Evolutionary conservation across 2,888 invertebrate genomes (phyloP).

Genomic region (Scelioninae gen. 2): DNA sequence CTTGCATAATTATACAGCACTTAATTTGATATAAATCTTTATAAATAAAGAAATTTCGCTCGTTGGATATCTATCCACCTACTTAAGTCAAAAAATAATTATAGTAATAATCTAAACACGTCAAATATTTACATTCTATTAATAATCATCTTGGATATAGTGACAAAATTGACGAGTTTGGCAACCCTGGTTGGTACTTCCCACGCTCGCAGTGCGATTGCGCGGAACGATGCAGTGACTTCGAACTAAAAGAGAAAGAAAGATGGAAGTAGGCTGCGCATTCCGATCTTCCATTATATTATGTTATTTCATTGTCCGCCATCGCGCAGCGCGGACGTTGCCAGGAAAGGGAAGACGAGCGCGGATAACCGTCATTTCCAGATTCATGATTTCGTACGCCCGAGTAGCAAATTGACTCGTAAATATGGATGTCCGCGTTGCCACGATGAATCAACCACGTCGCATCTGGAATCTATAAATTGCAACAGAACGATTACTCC

Average conservation of each 20-base stretch:
- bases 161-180: conserved; percentile 26
- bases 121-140: too few species aligned
- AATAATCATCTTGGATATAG: too few species aligned
- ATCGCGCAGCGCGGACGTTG: conserved; percentile 23
- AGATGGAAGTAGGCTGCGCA: conserved; percentile 47
- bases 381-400: conserved; percentile 31
- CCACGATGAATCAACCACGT: conserved; percentile 12
- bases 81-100: too few species aligned
- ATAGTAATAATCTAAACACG: too few species aligned
- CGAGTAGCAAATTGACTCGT: conserved; percentile 24
- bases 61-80: too few species aligned
- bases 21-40: too few species aligned
- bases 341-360: conserved; percentile 38
- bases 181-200: conserved; percentile 52
- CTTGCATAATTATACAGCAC: too few species aligned
- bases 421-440: conserved; percentile 32
- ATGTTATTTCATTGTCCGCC: conserved; percentile 55
- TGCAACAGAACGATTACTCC: background rate
- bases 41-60: too few species aligned
- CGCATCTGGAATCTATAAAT: conserved; percentile 5
- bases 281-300: conserved; percentile 56
- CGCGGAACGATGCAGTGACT: conserved; percentile 34
- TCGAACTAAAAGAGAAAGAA: conserved; percentile 18
- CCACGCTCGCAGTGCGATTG: conserved; percentile 51
- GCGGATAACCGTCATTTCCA: conserved; percentile 35